Conservation (phyloP, 1,140 invertebrate genomes). For the Drosophila trapezifrons region DNA sequence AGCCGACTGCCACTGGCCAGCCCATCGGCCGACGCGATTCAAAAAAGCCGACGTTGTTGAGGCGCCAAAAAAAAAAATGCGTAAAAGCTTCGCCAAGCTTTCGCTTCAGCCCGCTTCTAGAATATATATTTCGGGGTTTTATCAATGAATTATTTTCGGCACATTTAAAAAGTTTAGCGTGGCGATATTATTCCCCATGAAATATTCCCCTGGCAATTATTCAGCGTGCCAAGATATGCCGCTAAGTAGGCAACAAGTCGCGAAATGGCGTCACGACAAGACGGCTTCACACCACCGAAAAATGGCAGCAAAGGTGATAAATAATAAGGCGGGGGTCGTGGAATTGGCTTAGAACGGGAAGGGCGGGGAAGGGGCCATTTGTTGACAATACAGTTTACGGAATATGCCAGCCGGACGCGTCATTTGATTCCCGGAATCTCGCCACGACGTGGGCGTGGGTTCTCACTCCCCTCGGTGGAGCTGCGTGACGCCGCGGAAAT, state of each 20-base stretch:
- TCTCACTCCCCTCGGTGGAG: not conserved
- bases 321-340: constrained; percentile 13
- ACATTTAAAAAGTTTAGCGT: constrained; percentile 55
- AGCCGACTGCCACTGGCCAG: constrained; percentile 10
- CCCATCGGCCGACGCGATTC: constrained; percentile 16
- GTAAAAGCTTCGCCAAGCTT: constrained; percentile 75
- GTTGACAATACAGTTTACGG: constrained; percentile 59
- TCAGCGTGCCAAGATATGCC: constrained; percentile 56
- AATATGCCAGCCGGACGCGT: constrained; percentile 33
- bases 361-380: constrained; percentile 23
- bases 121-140: constrained; percentile 29
- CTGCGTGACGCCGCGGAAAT: constrained; percentile 45
- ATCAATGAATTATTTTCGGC: constrained; percentile 76
- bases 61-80: constrained; percentile 57
- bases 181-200: constrained; percentile 52
- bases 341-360: not conserved
- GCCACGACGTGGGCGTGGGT: constrained; percentile 35
- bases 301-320: constrained; percentile 6
- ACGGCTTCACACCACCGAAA: not conserved
- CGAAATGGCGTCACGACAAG: constrained; percentile 42
- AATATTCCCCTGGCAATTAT: constrained; percentile 65
- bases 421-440: constrained; percentile 56
- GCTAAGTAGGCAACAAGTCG: constrained; percentile 64
- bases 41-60: constrained; percentile 26
- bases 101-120: not conserved